Evolutionary conservation across 2,113 vertebrate species (phyloP).

Genomic region (Ptyas mucosa): DNA sequence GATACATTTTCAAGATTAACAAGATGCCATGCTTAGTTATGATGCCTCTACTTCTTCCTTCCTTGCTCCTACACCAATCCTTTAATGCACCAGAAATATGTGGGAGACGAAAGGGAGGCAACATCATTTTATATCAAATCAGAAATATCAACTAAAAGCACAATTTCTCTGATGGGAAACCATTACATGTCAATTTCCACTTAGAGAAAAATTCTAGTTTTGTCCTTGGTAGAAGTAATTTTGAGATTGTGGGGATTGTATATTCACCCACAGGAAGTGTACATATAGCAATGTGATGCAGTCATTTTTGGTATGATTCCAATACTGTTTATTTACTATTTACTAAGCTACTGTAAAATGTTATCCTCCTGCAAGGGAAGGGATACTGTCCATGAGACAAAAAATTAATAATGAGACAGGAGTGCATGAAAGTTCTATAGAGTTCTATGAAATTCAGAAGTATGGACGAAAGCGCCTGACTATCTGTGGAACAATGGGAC

Average conservation of each 20-base stretch:
- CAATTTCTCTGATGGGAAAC: background rate
- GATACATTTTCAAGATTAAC: background rate
- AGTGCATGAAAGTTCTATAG: background rate
- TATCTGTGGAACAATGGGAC: background rate
- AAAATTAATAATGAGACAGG: background rate
- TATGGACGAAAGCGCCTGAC: background rate
- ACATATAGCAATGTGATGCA: background rate
- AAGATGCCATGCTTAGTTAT: background rate
- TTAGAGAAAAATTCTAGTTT: background rate
- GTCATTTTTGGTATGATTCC: background rate
- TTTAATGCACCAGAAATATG: background rate
- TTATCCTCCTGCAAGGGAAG: background rate
- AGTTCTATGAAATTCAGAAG: background rate
- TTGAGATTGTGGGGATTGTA: background rate
- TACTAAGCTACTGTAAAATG: background rate
- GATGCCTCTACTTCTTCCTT: background rate
- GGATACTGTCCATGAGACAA: background rate
- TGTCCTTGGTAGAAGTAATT: background rate
- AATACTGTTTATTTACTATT: background rate
- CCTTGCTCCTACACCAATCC: background rate
- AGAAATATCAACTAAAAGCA: background rate
- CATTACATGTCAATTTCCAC: background rate
- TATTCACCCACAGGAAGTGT: background rate
- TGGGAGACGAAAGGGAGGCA: background rate
- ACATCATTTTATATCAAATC: background rate